Percentiles rank a stretch among this genome's conserved stretches.
Evolutionary conservation across 2,797 vertebrate species (phyloP).

Genomic region (Peromyscus melanophrys): DNA sequence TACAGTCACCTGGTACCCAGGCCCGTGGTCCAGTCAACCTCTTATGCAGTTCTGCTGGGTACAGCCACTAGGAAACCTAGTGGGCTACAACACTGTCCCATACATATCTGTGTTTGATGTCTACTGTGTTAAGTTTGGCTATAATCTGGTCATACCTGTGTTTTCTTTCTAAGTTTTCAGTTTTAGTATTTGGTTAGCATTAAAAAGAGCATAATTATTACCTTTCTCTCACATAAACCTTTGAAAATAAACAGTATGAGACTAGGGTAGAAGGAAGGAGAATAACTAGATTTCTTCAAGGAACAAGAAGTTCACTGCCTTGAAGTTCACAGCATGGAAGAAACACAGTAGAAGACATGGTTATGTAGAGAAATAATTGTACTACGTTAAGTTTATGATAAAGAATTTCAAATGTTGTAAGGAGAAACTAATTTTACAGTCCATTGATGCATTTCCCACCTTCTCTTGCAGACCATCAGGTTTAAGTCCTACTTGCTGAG

Average conservation of each 20-base stretch:
- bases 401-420: conserved; percentile 13
- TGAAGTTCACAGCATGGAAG: conserved; percentile 26
- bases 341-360: not conserved
- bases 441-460: conserved; percentile 6
- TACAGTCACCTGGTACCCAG: too few relatives aligned
- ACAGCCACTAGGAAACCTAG: too few relatives aligned
- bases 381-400: not conserved
- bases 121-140: conserved; percentile 49
- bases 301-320: not conserved
- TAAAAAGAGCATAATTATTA: conserved; percentile 35
- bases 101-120: not conserved
- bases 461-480: conserved; percentile 92
- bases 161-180: conserved; percentile 17
- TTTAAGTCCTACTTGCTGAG: conserved; percentile 99
- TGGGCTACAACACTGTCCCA: not conserved
- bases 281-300: not conserved
- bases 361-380: not conserved
- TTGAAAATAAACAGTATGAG: not conserved
- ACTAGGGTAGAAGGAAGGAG: not conserved
- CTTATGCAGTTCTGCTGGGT: too few relatives aligned
- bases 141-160: not conserved
- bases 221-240: not conserved
- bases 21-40: too few relatives aligned
- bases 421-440: not conserved
- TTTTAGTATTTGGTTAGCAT: conserved; percentile 43